Base-by-base conservation (phyloP, 2,888 invertebrate genomes). In the Bellardia bayeri region DNA sequence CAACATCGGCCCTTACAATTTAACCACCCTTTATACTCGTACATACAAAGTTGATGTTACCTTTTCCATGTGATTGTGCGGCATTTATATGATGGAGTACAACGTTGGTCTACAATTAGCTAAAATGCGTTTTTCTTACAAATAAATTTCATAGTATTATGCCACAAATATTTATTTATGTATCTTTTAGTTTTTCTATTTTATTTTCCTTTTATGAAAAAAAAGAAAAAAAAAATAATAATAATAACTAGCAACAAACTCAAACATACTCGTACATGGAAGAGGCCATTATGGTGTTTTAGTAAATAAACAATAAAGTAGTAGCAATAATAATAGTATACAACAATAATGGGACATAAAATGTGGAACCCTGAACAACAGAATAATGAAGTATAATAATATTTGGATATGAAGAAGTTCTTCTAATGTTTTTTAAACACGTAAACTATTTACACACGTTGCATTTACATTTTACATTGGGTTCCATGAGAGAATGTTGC, bases 381-480 rank as follows among this genome's bases (percentile, higher is more conserved):
- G 13, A 74, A 56, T 72, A 81, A 64, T 72, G 33, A 64, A 33
- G 64, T 56, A 64, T 66, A 37, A 33, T 63, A 45, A 14, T 45
- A 64, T 61, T 69, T 69, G 61, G 40, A 69, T 49, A 61, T 30
- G 68, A 82, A 61, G 51, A 49, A 30, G 45, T 76, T 37, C 30
- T 69, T 56, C 56, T 83, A 76, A 83, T 76, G 83, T 71, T 56
- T 76, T 63, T 58, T 69, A 61, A 68, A 58, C 80, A 85, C 79
- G 75, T 75, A 37, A 85, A 68, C 74, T 56, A 9, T 33, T 61
- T 61, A 61, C 14, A 61, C 61, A n/a, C 45, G 3, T 7, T 42
- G 42, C n/a, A n/a, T n/a, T n/a, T 9, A 13, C 13, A n/a, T 51
- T 56, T 7, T 56, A 23, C 23, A 23, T 23, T 56, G 23, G 11